phyloP scores from a whole-genome alignment of 2,888 invertebrate genomes.

The Zele albiditarsus region DNA sequence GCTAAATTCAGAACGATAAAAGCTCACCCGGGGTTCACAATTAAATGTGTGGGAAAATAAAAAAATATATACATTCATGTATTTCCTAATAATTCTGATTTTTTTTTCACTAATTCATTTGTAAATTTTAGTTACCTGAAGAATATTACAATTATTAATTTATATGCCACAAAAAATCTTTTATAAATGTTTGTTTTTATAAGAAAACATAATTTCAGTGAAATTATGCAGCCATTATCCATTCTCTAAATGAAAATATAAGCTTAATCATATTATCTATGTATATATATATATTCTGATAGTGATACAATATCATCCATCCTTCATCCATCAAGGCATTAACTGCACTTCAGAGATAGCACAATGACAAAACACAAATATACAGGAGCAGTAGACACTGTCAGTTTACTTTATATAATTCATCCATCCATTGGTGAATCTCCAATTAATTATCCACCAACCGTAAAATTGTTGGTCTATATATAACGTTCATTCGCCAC shows the following conservation, averaged over 20 bases:
- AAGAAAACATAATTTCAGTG: too few relatives aligned
- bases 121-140: too few relatives aligned
- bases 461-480: conserved; percentile 14
- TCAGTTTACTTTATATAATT: conserved; percentile 16
- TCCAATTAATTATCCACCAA: conserved; percentile 11
- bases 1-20: not conserved
- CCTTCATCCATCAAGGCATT: not conserved
- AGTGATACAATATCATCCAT: not conserved
- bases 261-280: not conserved
- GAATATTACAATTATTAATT: too few relatives aligned
- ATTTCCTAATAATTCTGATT: not conserved
- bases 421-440: not conserved
- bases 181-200: too few relatives aligned
- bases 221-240: too few relatives aligned
- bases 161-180: too few relatives aligned
- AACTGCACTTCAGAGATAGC: not conserved
- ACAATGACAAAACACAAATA: conserved; percentile 3
- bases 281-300: not conserved
- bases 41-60: not conserved
- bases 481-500: not conserved
- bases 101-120: not conserved
- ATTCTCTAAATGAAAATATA: too few relatives aligned
- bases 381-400: not conserved
- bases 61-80: not conserved
- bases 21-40: not conserved